phyloP scores from a whole-genome alignment of 2,113 vertebrate species.

The Pycnonotus jocosus region DNA sequence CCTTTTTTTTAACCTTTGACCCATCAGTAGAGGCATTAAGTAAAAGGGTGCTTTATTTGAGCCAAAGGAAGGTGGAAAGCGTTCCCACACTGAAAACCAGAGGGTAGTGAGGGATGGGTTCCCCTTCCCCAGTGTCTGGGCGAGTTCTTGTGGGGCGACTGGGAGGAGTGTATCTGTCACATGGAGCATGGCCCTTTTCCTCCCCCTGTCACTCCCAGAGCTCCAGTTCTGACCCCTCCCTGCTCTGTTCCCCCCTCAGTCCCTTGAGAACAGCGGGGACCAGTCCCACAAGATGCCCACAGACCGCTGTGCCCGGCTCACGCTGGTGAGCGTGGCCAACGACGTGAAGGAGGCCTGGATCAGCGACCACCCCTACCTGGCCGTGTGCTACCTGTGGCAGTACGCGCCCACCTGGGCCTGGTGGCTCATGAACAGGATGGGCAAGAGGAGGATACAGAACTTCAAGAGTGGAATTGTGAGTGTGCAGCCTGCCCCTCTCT shows the following conservation, averaged over 20 bases:
- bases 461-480: conserved; percentile 88
- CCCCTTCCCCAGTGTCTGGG: not conserved
- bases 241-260: not conserved
- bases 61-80: not conserved
- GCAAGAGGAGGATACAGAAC: conserved; percentile 83
- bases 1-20: not conserved
- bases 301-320: conserved; percentile 81
- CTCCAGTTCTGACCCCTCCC: not conserved
- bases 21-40: not conserved
- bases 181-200: not conserved
- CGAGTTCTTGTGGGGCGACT: not conserved
- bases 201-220: not conserved
- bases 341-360: conserved; percentile 90
- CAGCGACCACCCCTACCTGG: conserved; percentile 82
- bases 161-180: accelerated
- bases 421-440: conserved; percentile 74
- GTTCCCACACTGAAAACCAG: not conserved
- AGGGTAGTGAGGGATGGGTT: not conserved
- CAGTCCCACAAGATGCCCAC: conserved; percentile 89
- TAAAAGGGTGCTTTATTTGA: not conserved
- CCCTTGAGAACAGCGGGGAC: not conserved
- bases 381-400: conserved; percentile 83
- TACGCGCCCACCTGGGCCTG: conserved; percentile 85
- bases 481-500: not conserved
- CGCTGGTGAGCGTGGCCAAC: conserved; percentile 83